Base-by-base conservation (phyloP, 2,113 vertebrate genomes). In the Eurypyga helias region DNA sequence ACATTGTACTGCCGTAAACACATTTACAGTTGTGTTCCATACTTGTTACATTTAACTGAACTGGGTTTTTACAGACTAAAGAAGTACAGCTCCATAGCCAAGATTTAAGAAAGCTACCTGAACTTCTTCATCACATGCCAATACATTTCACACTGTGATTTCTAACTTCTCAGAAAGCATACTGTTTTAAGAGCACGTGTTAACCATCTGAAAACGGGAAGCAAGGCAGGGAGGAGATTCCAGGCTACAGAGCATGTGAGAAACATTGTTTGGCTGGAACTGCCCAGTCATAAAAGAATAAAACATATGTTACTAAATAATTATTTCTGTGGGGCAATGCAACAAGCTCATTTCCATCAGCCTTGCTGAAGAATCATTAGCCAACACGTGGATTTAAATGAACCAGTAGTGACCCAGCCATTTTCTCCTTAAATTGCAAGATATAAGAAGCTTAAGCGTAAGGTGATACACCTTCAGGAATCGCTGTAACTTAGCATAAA, bases 351-450 rank as follows among this genome's bases (percentile, higher is more conserved):
- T 71, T 91, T 87, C 71, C 55, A 78, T 11, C 46, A 79, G 65
- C 52, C 36, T 69, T 54, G 77, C 23, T 41, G 16, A 57, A 83
- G 34, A 58, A 79, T 69, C 38, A 67, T 36, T 55, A 54, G 45
- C 29, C 78, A 88, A 48, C 29, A 52, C 3, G 28, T 2, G 17
- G 0, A 4, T 60, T 85, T 87, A 85, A 69, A 33, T 19, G 33
- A 76, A 79, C 12, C 14, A 90, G 55, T 52, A 71, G 7, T 52
- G 51, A 52, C 36, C 20, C 14, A 84, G 28, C 17, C 79, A 67
- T 83, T 76, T 80, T 69, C 45, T 85, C 58, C 31, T 80, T 46
- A 65, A 45, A 62, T 17, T 46, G 55, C 45, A 95, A 94, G 66
- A 45, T 6, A 1, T 52, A 82, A 79, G 33, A 90, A 36, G 19